Percentiles rank a stretch among this genome's conserved stretches.
Conservation (phyloP, 2,797 vertebrate species). For the Oreortyx pictus region DNA sequence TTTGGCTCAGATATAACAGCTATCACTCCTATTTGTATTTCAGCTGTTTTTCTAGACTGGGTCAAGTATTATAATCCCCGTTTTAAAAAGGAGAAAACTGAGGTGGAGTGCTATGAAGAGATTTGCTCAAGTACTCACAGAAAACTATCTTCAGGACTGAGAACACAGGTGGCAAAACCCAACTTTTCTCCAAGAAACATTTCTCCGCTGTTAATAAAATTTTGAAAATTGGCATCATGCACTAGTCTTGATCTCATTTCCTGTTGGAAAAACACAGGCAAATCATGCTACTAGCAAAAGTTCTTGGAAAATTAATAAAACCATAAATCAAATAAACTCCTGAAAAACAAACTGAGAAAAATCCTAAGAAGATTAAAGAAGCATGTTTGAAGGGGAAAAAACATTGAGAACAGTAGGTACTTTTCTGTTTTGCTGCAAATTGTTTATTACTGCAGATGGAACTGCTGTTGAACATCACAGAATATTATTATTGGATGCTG, state of each 20-base stretch:
- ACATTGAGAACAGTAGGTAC: constrained; percentile 8
- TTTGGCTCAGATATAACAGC: background rate
- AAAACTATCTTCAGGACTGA: background rate
- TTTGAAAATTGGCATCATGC: constrained; percentile 39
- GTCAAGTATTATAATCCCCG: background rate
- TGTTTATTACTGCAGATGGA: constrained; percentile 9
- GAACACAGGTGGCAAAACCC: constrained; percentile 49
- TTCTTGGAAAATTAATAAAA: constrained; percentile 60
- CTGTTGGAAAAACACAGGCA: constrained; percentile 50
- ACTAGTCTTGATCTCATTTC: constrained; percentile 57
- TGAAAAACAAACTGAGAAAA: constrained; percentile 43
- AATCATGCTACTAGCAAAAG: constrained; percentile 28
- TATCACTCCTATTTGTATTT: background rate
- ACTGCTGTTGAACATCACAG: background rate
- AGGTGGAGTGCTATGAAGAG: background rate
- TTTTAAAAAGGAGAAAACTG: background rate
- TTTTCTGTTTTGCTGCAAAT: background rate
- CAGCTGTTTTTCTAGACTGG: background rate
- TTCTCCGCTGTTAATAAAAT: constrained; percentile 17
- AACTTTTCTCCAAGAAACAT: constrained; percentile 17
- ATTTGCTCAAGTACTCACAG: background rate
- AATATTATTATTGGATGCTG: constrained; percentile 11
- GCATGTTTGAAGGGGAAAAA: background rate
- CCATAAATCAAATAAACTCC: constrained; percentile 21
- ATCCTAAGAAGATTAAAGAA: background rate